These are phyloP conservation scores for Vireo altiloquus DNA, from an alignment of 2,113 vertebrate genomes.

Conservation along the genomic window DNA sequence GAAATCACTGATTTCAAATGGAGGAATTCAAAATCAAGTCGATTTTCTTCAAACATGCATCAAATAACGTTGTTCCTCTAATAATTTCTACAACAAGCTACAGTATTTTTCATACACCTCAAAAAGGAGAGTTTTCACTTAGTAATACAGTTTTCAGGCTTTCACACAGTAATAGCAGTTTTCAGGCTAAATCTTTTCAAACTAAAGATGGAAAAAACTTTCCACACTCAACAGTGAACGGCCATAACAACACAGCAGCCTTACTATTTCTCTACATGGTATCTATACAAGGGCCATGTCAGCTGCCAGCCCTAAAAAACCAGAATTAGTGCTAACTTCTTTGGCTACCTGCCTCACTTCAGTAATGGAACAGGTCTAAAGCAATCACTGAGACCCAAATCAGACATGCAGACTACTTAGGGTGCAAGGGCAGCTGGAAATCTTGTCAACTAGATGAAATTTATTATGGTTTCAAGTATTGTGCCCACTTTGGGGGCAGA, in stretches of 20 bases:
- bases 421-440: not conserved
- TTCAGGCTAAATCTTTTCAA: not conserved
- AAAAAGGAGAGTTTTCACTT: not conserved
- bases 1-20: not conserved
- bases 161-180: no score
- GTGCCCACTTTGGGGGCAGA: not conserved
- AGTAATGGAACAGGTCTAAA: not conserved
- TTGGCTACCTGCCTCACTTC: not conserved
- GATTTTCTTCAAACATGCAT: not conserved
- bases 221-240: not conserved
- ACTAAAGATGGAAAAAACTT: not conserved
- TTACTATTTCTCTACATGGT: not conserved
- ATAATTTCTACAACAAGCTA: not conserved
- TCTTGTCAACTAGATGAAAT: not conserved
- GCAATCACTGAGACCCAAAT: not conserved
- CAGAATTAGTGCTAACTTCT: not conserved
- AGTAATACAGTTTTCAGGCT: no score
- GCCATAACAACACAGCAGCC: not conserved
- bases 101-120: not conserved
- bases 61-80: not conserved
- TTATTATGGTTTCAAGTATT: not conserved
- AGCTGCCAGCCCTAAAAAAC: not conserved
- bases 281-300: not conserved
- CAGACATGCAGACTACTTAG: not conserved
- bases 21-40: not conserved